Percentiles rank a stretch among this genome's conserved stretches.
These are phyloP conservation scores for Amphipoea lucens DNA, from an alignment of 2,888 invertebrate genomes.

Conservation along the genomic window DNA sequence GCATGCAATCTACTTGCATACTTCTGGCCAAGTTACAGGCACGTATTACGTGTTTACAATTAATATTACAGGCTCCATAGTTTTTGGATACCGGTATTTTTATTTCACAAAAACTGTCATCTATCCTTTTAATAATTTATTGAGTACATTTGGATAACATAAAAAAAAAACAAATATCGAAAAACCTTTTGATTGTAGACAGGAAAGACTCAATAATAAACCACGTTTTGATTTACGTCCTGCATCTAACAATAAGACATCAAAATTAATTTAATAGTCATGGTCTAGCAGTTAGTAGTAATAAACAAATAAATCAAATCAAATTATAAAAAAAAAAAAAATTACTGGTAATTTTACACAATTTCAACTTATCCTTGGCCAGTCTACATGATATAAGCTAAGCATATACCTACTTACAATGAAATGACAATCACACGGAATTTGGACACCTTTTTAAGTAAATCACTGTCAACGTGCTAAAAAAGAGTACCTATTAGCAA, in stretches of 20 bases:
- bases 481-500: not conserved
- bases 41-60: not conserved
- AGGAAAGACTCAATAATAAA: not conserved
- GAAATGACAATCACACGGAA: not conserved
- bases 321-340: not conserved
- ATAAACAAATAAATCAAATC: not conserved
- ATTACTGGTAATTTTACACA: not conserved
- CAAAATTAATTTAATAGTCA: slow-evolving; percentile 33
- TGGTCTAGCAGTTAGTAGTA: slow-evolving; percentile 17
- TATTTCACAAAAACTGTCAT: not conserved
- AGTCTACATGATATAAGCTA: not conserved
- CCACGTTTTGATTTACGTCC: not conserved
- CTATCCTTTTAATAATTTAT: not conserved
- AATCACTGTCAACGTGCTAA: not conserved
- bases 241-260: slow-evolving; percentile 13
- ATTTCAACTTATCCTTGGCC: not conserved
- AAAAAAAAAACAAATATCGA: not conserved
- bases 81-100: not conserved
- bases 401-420: not conserved
- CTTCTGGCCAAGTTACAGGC: not conserved
- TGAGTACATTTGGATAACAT: not conserved
- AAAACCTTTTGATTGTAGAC: not conserved
- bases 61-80: not conserved
- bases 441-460: not conserved
- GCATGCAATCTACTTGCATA: not conserved